Evolutionary conservation across 1,140 invertebrate genomes (phyloP), one percentile per base, ranked within the genome.

Genomic region (Carposina sasakii): DNA sequence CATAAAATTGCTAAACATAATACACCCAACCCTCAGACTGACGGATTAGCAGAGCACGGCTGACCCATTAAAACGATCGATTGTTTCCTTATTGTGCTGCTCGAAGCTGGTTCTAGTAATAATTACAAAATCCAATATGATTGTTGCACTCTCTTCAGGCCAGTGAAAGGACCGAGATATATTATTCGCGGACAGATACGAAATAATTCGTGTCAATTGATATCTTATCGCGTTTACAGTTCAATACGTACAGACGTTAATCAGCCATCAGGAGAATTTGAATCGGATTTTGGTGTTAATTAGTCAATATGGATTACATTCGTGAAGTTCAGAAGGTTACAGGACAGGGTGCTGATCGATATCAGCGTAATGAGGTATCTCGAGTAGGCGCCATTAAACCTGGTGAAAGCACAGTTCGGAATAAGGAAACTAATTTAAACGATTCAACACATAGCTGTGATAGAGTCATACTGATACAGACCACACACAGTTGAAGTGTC

Each of bases 31-130:
- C 76, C 75, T 65, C 65, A 61, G 66, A 51, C 48, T 57, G 70
- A 66, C 63, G 76, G 76, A 78, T 81, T 78, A 81, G 62, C 69
- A 63, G 71, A 71, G 74, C 76, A 63, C 69, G 77, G 62, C 61
- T 81, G 77, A 83, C 79, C 79, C 76, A 83, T 83, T 79, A 79
- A 79, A 78, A 76, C 79, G 71, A 83, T 83, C 79, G 79, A 83
- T 83, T 81, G 77, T 83, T 83, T 83, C 77, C 77, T 81, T 77
- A 81, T 79, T 75, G 67, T 77, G 53, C 53, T 63, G 63, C 54
- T 65, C 58, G 53, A 44, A 50, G 55, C 53, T 52, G 60, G 48
- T 53, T 69, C 52, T 57, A 60, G 45, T 48, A 52, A 60, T 67
- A 69, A 68, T 67, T 67, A 71, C 57, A 63, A 70, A 62, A 68